phyloP scores from a whole-genome alignment of 2,113 vertebrate species.

The Rhabdomys dilectus region DNA sequence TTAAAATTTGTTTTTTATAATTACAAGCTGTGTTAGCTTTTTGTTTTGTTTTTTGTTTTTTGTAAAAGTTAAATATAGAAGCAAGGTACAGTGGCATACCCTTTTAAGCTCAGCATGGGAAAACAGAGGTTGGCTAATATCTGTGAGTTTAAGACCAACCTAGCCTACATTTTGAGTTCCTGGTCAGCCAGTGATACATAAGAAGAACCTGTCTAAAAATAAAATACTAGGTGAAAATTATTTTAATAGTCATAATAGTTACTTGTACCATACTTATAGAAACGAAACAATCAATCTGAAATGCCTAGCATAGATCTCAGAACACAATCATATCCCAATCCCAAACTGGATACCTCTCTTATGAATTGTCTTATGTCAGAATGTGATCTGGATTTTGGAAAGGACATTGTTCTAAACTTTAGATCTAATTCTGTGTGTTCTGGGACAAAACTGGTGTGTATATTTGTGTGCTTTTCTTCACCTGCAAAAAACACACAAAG shows the following conservation, averaged over 20 bases:
- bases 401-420: neutral
- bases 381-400: neutral
- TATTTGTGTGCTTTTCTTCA: neutral
- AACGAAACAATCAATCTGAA: neutral
- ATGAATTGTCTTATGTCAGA: neutral
- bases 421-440: neutral
- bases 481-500: neutral
- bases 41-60: neutral
- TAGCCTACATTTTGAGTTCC: neutral
- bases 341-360: neutral
- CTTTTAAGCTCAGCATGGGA: neutral
- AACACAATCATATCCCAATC: neutral
- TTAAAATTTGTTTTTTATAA: slow-evolving; percentile 19
- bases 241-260: neutral
- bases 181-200: neutral
- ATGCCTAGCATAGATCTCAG: neutral
- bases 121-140: neutral
- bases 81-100: too few species aligned
- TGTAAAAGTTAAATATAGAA: neutral
- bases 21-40: neutral
- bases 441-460: neutral
- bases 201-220: neutral
- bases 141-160: neutral
- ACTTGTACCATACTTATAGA: neutral
- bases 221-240: neutral